Conservation (phyloP, 2,113 vertebrate genomes). For the Macquaria ambigua region DNA sequence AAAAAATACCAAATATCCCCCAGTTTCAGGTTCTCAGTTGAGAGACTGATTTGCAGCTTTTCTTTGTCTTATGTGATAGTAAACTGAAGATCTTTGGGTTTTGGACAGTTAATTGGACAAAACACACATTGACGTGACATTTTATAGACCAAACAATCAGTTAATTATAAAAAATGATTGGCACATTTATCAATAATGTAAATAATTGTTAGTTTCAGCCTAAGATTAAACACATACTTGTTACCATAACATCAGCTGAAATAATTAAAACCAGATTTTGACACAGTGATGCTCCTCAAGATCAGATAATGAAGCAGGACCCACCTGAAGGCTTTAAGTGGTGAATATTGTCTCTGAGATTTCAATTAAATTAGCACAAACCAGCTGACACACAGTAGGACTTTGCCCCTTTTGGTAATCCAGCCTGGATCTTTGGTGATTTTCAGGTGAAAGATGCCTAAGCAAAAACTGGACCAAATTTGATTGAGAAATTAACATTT, state of each 20-base stretch:
- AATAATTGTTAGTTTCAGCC: neutral
- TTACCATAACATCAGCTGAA: too few species aligned
- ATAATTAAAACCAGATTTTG: too few species aligned
- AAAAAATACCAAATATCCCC: too few species aligned
- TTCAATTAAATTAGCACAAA: neutral
- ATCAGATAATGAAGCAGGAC: neutral
- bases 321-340: too few species aligned
- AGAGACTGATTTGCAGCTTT: neutral
- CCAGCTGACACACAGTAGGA: neutral
- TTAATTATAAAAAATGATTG: neutral
- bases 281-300: too few species aligned
- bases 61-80: too few species aligned
- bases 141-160: neutral
- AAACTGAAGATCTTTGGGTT: too few species aligned
- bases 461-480: neutral
- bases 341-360: neutral
- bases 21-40: too few species aligned
- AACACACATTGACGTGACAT: too few species aligned
- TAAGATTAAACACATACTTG: too few species aligned
- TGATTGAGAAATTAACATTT: neutral
- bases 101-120: too few species aligned
- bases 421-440: too few species aligned
- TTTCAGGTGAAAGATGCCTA: neutral
- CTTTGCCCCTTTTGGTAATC: neutral
- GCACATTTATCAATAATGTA: neutral